Evolutionary conservation across 2,113 vertebrate genomes (phyloP), one percentile per base, ranked within the genome.

Genomic region (Carlito syrichta): DNA sequence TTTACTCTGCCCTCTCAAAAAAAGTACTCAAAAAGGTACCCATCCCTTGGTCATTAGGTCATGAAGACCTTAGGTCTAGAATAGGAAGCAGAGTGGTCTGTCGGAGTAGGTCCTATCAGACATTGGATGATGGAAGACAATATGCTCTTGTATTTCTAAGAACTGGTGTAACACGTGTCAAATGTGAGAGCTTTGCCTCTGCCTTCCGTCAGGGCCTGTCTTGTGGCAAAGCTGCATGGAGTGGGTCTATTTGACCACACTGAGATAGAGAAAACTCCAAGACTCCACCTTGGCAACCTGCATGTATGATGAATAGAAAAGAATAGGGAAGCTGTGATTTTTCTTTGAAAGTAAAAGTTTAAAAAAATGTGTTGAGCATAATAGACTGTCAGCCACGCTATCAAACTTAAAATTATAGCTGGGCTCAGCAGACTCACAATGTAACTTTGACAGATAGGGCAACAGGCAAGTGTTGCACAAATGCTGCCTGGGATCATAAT

Each of bases 291-390:
- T 54, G 76, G 63, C 17, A 62, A 30, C 58, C 16, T 0, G 0
- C 63, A 43, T 5, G 4, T 74, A 58, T 84, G 50, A 91, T 78
- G 32, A 79, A 87, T 77, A 92, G 78, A 89, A 86, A 71, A 84
- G 69, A 77, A 68, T 25, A 69, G 43, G 71, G 27, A 85, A 79
- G 86, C 45, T 74, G 79, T 87, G 88, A 63, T 92, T 89, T 97
- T 94, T 96, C 95, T 89, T 84, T 92, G 93, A 92, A 97, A 96
- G 79, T 82, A 85, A 95, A 95, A 94, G 86, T 96, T 89, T 25
- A 45, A 56, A 96, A 94, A 96, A 92, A 66, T 58, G n/a, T 56
- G 14, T 92, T 81, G 94, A 45, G 69, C 77, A 88, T 97, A 96
- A 94, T 96, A 85, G 92, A 93, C 81, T 96, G 96, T 96, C 94